Conservation (phyloP, 92 coral and sea anemone species). For the Porites rus region DNA sequence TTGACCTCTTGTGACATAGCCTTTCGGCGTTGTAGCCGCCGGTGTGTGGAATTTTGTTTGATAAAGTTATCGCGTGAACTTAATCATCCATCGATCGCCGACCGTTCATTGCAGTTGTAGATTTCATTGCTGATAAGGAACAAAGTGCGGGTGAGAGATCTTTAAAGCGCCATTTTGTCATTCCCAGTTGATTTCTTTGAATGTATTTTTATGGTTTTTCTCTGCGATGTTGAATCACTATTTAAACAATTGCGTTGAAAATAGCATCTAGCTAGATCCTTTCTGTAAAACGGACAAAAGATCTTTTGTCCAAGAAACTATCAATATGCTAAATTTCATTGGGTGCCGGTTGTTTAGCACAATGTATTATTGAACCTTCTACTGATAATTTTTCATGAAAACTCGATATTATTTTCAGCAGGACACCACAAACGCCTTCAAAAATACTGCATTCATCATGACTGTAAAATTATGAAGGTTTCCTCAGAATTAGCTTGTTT, state of each 20-base stretch:
- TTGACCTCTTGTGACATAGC: slow-evolving; percentile 8
- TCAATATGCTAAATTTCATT: slow-evolving; percentile 17
- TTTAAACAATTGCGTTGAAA: neutral
- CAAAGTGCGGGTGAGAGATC: neutral
- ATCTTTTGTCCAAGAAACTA: slow-evolving; percentile 16
- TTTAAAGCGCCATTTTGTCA: neutral
- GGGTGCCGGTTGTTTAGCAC: neutral
- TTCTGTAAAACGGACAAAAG: slow-evolving; percentile 25
- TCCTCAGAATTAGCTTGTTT: too few relatives aligned
- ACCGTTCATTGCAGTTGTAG: neutral
- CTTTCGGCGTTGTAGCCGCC: neutral
- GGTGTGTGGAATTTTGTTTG: neutral
- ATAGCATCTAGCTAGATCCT: neutral
- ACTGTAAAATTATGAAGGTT: too few relatives aligned
- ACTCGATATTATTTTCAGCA: neutral
- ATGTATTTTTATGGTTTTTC: neutral
- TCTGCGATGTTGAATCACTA: neutral
- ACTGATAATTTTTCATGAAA: too few relatives aligned
- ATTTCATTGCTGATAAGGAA: slow-evolving; percentile 11
- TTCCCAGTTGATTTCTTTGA: neutral
- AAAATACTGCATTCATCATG: neutral
- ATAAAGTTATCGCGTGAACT: slow-evolving; percentile 22
- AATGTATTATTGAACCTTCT: neutral
- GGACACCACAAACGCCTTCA: neutral
- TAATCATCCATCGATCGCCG: neutral